Evolutionary conservation across 1,140 invertebrate species (phyloP), one percentile per base, ranked within the genome.

Genomic region (Euwallacea fornicatus): DNA sequence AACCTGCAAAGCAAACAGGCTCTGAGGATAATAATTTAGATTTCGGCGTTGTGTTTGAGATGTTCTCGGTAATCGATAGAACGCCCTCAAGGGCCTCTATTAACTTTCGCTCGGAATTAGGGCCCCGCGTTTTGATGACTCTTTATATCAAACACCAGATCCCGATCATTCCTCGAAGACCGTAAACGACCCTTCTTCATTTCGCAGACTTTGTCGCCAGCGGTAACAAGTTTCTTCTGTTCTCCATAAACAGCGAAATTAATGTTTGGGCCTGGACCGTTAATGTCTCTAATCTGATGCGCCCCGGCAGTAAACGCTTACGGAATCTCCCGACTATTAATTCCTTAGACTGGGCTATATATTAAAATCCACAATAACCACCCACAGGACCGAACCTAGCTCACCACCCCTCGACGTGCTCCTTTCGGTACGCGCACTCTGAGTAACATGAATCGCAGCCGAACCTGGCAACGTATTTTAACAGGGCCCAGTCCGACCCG

Each of bases 281-380:
- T 81, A 81, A 81, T 79, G 78, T 77, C 75, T 79, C 79, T 80
- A 81, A 81, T 81, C 80, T 81, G 80, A 80, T 81, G 78, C 75
- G 78, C 73, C 69, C 75, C 63, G 76, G 79, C 77, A 78, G 78
- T 80, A 79, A 81, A 81, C 75, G 75, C 64, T 77, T 74, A 76
- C 75, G 78, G 79, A 81, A 81, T 81, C 77, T 76, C 74, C 78
- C 77, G 75, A 78, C 80, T 81, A 81, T 81, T 80, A 81, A 80
- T 80, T 80, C 75, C 74, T 54, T 50, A 65, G 77, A 77, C 78
- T 69, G 72, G 76, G 50, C 76, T 76, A 66, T 80, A 80, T 80
- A 78, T 80, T 79, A 76, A 55, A 66, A 55, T 50, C 72, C 73
- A 78, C 76, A 78, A 78, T 78, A 73, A 77, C 71, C 68, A 56